These are phyloP conservation scores for Petrocephalus microphthalmus DNA, from an alignment of 2,113 vertebrate species.

Conservation along the genomic window DNA sequence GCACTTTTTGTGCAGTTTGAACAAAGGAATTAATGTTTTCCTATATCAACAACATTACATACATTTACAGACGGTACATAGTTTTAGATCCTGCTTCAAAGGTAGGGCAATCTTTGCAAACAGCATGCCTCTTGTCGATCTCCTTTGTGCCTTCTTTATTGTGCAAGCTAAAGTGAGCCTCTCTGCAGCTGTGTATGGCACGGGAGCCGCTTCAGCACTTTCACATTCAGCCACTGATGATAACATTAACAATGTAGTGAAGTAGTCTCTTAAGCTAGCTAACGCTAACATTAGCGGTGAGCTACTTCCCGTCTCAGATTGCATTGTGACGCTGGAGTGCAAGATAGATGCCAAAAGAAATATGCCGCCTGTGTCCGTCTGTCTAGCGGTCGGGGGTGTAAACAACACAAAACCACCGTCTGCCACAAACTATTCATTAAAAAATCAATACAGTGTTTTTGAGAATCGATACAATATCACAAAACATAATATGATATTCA, in stretches of 20 bases:
- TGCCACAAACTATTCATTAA: not conserved
- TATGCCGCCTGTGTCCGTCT: not conserved
- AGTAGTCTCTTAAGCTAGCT: not conserved
- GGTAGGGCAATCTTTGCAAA: not conserved
- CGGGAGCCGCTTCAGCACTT: not conserved
- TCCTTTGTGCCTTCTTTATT: not conserved
- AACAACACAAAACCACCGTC: not conserved
- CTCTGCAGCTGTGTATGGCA: not conserved
- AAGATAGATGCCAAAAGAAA: not conserved
- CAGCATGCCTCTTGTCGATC: not conserved
- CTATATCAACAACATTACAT: not conserved
- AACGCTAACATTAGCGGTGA: not conserved
- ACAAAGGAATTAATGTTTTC: not conserved
- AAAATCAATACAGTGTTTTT: not conserved
- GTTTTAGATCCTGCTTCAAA: not conserved
- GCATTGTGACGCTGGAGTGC: not conserved
- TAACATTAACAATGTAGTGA: not conserved
- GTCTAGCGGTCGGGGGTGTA: not conserved
- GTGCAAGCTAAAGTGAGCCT: not conserved
- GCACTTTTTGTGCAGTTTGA: not conserved
- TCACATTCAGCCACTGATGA: not conserved
- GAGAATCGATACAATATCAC: not conserved
- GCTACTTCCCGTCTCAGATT: not conserved
- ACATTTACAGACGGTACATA: not conserved
- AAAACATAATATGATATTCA: not conserved